These are phyloP conservation scores for Montifringilla adamsi DNA, from an alignment of 2,113 vertebrate species.

Conservation along the genomic window DNA sequence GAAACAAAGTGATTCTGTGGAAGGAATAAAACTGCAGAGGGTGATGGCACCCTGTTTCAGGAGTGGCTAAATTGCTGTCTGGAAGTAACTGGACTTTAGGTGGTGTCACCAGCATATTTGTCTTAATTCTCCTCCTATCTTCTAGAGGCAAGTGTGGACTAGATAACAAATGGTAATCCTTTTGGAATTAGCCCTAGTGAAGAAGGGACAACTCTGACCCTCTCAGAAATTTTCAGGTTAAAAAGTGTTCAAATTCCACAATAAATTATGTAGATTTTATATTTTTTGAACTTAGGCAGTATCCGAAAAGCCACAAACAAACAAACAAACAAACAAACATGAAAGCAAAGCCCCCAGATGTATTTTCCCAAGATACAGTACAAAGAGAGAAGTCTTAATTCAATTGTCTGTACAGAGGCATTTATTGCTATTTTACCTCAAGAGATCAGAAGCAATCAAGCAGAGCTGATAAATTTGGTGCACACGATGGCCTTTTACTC, in stretches of 20 bases:
- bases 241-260: background rate
- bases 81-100: background rate
- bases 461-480: background rate
- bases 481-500: background rate
- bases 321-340: background rate
- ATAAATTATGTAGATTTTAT: background rate
- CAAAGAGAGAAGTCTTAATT: background rate
- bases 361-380: background rate
- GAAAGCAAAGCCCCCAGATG: background rate
- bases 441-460: background rate
- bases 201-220: accelerated
- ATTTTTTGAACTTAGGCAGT: background rate
- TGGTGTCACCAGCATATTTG: background rate
- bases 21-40: background rate
- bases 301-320: background rate
- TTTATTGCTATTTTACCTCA: background rate
- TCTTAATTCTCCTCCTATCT: background rate
- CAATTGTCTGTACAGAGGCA: background rate
- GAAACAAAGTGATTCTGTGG: background rate
- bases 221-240: background rate
- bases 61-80: background rate
- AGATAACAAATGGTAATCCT: background rate
- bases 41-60: background rate
- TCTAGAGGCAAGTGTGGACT: background rate
- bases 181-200: background rate